A percentile compares a stretch with the other conserved stretches of the same genome.
These are phyloP conservation scores for Epizoanthus ramosus DNA, from an alignment of 92 coral and sea anemone genomes.

Conservation along the genomic window DNA sequence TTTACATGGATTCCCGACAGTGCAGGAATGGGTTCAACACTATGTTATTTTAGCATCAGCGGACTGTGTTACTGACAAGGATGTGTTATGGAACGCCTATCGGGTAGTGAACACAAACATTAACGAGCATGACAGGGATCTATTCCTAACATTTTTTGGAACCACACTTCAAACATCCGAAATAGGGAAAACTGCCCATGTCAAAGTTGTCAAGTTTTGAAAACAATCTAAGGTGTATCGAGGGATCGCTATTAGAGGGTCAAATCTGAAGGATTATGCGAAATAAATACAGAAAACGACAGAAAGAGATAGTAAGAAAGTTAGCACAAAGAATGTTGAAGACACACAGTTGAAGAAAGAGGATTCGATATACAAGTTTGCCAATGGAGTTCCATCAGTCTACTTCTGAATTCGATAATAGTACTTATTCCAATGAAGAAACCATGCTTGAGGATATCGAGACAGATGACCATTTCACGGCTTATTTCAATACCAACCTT, in stretches of 20 bases:
- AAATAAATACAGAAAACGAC: background rate
- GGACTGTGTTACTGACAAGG: slow-evolving; percentile 29
- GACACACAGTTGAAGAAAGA: slow-evolving; percentile 11
- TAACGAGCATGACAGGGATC: background rate
- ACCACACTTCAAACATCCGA: slow-evolving; percentile 5
- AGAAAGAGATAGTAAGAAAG: background rate
- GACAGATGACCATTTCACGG: background rate
- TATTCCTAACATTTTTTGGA: slow-evolving; percentile 22
- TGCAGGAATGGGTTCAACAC: slow-evolving; percentile 19
- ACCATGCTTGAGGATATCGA: background rate
- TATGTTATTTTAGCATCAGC: slow-evolving; percentile 16
- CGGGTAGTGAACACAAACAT: background rate
- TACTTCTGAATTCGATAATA: background rate
- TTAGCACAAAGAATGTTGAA: background rate
- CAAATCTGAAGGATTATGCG: background rate
- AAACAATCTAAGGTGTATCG: slow-evolving; percentile 17
- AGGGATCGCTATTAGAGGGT: slow-evolving; percentile 14
- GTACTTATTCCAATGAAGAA: slow-evolving; percentile 5
- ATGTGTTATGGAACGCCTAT: slow-evolving; percentile 21
- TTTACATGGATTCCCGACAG: slow-evolving; percentile 11
- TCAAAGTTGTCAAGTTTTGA: slow-evolving; percentile 2
- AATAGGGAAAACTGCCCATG: slow-evolving; percentile 19
- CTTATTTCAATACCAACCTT: background rate
- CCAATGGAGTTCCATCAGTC: background rate
- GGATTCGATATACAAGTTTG: background rate